A percentile compares a stretch with the other conserved stretches of the same genome.
These are phyloP conservation scores for Melikaiella ostensackeni DNA, from an alignment of 2,888 invertebrate species.

Conservation along the genomic window DNA sequence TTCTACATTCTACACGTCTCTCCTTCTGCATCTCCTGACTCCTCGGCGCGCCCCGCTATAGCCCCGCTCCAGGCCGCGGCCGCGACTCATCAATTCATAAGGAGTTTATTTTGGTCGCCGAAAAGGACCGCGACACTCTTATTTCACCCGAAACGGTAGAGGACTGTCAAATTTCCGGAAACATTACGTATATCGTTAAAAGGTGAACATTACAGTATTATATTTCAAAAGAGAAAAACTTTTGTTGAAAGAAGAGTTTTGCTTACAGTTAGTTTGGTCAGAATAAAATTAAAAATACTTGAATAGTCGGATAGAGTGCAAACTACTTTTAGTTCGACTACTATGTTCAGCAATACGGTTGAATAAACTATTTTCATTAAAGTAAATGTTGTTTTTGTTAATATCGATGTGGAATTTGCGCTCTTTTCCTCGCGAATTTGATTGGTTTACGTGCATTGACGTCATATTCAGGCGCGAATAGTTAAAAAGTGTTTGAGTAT, in stretches of 20 bases:
- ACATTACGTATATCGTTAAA: constrained; percentile 1
- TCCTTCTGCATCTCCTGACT: constrained; percentile 12
- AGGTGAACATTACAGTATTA: neutral
- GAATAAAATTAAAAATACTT: too few species aligned
- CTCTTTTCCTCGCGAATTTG: neutral
- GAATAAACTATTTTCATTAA: too few species aligned
- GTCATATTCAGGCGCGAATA: too few species aligned
- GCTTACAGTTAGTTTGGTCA: neutral
- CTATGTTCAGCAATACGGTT: too few species aligned
- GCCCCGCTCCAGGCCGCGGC: constrained; percentile 32
- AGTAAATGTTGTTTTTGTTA: too few species aligned
- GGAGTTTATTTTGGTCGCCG: constrained; percentile 59
- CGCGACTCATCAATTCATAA: constrained; percentile 51
- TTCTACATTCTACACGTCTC: constrained; percentile 8
- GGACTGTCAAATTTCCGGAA: constrained; percentile 18
- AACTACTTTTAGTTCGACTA: too few species aligned
- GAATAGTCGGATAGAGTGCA: too few species aligned
- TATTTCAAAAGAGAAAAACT: neutral
- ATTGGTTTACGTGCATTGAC: too few species aligned
- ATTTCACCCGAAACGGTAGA: constrained; percentile 7
- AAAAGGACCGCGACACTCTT: constrained; percentile 36
- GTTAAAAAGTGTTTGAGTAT: too few species aligned
- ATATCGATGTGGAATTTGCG: neutral
- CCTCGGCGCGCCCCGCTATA: too few species aligned
- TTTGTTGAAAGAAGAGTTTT: neutral